A percentile compares a stretch with the other conserved stretches of the same genome.
phyloP scores from a whole-genome alignment of 2,113 vertebrate genomes.

The Callipepla californica region DNA sequence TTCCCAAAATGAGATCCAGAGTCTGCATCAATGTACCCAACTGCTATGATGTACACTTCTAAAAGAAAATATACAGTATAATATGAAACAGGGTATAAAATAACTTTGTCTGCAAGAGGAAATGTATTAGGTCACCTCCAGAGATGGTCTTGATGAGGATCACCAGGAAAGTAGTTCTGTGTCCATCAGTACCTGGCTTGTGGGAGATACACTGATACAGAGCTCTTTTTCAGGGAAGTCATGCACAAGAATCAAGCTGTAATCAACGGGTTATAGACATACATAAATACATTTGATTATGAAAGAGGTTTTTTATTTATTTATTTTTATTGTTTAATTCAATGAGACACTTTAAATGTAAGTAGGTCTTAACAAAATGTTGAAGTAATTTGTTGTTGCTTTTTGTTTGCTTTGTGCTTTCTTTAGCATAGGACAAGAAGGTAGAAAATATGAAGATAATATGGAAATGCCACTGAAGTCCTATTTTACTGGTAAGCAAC shows the following conservation, averaged over 20 bases:
- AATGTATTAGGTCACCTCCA: background rate
- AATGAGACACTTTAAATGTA: background rate
- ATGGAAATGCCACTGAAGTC: background rate
- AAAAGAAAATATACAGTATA: background rate
- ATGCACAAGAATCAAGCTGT: background rate
- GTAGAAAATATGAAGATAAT: background rate
- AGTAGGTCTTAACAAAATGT: background rate
- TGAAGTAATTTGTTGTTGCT: background rate
- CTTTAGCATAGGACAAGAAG: background rate
- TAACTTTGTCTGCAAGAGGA: background rate
- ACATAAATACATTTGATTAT: conserved; percentile 18
- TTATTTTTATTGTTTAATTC: background rate
- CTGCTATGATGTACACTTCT: background rate
- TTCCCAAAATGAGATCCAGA: background rate
- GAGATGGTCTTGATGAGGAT: background rate
- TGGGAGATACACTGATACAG: background rate
- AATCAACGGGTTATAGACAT: background rate
- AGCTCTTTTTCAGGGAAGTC: background rate
- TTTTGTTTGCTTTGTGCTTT: no score
- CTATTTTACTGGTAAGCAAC: background rate
- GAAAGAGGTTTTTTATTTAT: background rate
- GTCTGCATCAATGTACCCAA: background rate
- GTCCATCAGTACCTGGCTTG: background rate
- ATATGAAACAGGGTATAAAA: background rate
- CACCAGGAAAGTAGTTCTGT: background rate